These are phyloP conservation scores for Champsocephalus gunnari DNA, from an alignment of 2,797 vertebrate genomes.

Conservation along the genomic window DNA sequence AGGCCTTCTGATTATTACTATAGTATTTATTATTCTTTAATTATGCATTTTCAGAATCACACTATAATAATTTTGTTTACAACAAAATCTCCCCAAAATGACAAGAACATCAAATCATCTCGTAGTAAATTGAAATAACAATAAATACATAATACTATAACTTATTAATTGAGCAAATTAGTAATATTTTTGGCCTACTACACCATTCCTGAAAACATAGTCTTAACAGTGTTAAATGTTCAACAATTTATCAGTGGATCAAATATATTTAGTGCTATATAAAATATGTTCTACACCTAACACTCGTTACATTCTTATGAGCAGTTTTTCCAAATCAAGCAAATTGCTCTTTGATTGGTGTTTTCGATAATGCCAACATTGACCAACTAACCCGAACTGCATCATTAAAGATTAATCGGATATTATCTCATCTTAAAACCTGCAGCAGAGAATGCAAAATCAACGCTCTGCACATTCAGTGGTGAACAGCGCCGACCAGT, in stretches of 20 bases:
- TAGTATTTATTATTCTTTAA: slow-evolving; percentile 21
- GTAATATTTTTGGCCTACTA: slow-evolving; percentile 1
- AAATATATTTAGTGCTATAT: neutral
- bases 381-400: neutral
- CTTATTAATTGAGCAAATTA: neutral
- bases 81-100: neutral
- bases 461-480: slow-evolving; percentile 46
- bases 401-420: slow-evolving; percentile 37
- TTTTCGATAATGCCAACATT: neutral
- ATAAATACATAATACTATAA: neutral
- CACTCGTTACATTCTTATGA: neutral
- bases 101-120: neutral
- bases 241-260: neutral
- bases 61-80: neutral
- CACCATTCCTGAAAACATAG: neutral
- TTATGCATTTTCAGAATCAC: slow-evolving; percentile 36
- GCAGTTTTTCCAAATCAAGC: neutral
- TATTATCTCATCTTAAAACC: slow-evolving; percentile 25
- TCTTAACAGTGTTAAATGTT: neutral
- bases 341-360: neutral
- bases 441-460: neutral
- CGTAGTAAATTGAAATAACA: neutral
- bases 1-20: slow-evolving; percentile 41
- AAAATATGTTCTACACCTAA: neutral
- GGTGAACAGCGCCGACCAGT: slow-evolving; percentile 80